Evolutionary conservation across 2,113 vertebrate genomes (phyloP).

Genomic region (Tragelaphus buxtoni): DNA sequence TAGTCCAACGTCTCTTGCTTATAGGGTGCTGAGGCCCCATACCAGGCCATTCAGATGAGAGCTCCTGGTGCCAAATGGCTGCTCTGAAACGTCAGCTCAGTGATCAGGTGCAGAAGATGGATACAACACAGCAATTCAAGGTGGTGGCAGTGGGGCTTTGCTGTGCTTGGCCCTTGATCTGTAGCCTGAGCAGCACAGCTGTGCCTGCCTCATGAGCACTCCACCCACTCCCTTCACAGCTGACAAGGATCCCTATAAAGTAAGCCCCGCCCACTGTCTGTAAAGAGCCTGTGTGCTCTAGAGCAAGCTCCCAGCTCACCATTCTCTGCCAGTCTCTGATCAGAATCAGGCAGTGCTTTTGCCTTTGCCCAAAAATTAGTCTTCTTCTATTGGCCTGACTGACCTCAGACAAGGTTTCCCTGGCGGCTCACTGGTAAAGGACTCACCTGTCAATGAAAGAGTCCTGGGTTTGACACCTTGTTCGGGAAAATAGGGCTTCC

Average conservation of each 20-base stretch:
- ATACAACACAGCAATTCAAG: neutral
- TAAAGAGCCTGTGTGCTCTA: neutral
- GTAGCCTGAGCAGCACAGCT: neutral
- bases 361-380: neutral
- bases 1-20: neutral
- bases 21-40: neutral
- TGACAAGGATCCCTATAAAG: neutral
- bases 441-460: neutral
- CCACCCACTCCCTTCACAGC: neutral
- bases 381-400: neutral
- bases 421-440: neutral
- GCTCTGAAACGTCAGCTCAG: neutral
- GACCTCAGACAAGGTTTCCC: neutral
- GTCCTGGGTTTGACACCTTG: neutral
- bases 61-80: neutral
- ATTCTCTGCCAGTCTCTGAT: neutral
- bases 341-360: neutral
- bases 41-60: neutral
- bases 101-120: neutral
- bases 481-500: neutral
- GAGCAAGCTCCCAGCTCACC: neutral
- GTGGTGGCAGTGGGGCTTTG: neutral
- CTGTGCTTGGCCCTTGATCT: neutral
- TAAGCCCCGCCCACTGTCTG: neutral
- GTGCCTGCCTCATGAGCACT: neutral